phyloP scores from a whole-genome alignment of 2,113 vertebrate species.

The Corydoras maculifer region DNA sequence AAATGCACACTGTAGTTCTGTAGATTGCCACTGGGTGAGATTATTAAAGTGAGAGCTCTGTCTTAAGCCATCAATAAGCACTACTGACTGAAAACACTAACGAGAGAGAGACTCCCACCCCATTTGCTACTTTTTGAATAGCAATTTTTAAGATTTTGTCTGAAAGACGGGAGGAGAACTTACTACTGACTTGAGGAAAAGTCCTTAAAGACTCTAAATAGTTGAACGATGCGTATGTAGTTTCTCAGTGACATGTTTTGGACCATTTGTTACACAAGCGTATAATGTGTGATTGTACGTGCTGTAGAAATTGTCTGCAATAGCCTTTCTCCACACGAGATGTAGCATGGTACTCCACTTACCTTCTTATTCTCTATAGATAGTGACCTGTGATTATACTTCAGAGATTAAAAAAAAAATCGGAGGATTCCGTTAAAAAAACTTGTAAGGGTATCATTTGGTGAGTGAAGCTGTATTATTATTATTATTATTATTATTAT shows the following conservation, averaged over 20 bases:
- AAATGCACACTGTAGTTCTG: conserved; percentile 92
- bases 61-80: conserved; percentile 97
- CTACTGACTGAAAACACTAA: conserved; percentile 72
- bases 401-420: conserved; percentile 54
- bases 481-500: not conserved
- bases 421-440: no score
- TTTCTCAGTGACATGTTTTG: conserved; percentile 81
- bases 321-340: conserved; percentile 74
- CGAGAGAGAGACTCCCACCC: conserved; percentile 77
- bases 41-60: conserved; percentile 82
- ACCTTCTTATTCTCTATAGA: conserved; percentile 61
- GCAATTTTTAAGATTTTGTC: conserved; percentile 75
- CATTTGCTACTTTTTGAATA: conserved; percentile 78
- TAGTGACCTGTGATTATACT: conserved; percentile 60
- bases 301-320: conserved; percentile 82
- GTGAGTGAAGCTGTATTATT: not conserved
- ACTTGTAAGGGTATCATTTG: no score
- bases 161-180: conserved; percentile 77
- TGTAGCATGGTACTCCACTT: conserved; percentile 72
- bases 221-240: conserved; percentile 77
- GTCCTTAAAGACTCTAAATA: conserved; percentile 89
- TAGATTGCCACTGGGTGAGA: conserved; percentile 99
- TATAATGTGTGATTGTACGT: conserved; percentile 78
- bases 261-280: conserved; percentile 71
- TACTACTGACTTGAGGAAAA: conserved; percentile 71